These are phyloP conservation scores for Myotis brandtii DNA, from an alignment of 2,113 vertebrate species.

Conservation along the genomic window DNA sequence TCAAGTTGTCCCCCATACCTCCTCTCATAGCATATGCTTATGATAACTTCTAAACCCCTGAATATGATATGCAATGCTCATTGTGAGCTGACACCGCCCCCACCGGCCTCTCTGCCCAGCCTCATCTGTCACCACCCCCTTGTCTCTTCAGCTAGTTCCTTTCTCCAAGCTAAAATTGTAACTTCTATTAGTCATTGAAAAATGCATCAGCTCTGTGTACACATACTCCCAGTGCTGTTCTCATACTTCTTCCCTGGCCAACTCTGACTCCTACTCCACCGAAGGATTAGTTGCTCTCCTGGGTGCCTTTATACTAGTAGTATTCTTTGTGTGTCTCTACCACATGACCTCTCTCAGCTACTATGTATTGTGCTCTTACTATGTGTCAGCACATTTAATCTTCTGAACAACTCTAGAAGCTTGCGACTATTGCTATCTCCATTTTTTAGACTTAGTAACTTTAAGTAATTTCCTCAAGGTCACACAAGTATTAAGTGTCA, in stretches of 20 bases:
- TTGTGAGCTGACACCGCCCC: background rate
- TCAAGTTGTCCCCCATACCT: background rate
- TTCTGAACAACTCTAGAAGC: background rate
- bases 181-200: background rate
- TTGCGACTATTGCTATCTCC: background rate
- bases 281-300: background rate
- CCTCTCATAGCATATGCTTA: background rate
- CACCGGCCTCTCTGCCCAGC: background rate
- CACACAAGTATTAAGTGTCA: background rate
- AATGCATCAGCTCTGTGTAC: background rate
- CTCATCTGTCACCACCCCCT: background rate
- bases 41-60: background rate
- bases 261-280: background rate
- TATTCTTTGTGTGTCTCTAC: background rate
- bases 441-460: conserved; percentile 10
- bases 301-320: background rate
- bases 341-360: background rate
- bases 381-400: background rate
- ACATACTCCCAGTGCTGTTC: too few relatives aligned
- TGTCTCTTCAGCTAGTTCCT: background rate
- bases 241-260: background rate
- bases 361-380: background rate
- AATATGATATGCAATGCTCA: background rate
- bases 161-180: background rate
- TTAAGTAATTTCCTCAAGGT: background rate